Conservation (phyloP, 2,113 vertebrate species). For the Proterorhinus semilunaris region DNA sequence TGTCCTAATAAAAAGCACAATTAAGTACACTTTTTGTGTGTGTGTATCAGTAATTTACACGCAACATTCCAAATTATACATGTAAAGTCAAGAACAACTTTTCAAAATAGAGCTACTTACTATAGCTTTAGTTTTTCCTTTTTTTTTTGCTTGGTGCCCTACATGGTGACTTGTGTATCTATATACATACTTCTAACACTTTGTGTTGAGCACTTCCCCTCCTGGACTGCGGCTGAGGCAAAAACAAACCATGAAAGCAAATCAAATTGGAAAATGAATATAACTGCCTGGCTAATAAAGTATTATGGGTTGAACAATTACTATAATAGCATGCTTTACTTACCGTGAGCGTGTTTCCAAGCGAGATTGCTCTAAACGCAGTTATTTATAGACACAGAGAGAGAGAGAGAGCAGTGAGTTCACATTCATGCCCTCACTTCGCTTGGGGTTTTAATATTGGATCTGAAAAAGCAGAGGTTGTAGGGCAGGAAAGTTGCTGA, state of each 20-base stretch:
- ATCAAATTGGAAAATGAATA: conserved; percentile 10
- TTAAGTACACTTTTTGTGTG: no score
- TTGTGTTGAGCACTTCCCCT: conserved; percentile 3
- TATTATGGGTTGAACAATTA: conserved; percentile 7
- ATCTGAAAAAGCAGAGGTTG: conserved; percentile 28
- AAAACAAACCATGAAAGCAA: conserved; percentile 24
- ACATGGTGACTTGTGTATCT: conserved; percentile 11
- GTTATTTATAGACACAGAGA: conserved; percentile 9
- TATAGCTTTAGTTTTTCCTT: background rate
- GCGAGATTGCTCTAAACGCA: conserved; percentile 6
- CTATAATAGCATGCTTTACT: conserved; percentile 3
- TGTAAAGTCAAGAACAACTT: background rate
- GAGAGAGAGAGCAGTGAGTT: conserved; percentile 1
- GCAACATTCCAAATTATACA: no score
- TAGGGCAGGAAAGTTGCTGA: conserved; percentile 30
- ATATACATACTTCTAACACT: conserved; percentile 1
- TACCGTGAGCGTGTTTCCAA: conserved; percentile 18
- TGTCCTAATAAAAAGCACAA: no score
- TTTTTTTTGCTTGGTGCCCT: background rate
- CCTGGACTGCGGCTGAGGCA: background rate
- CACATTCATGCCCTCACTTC: conserved; percentile 15
- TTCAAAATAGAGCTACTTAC: background rate
- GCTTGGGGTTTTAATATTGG: conserved; percentile 30
- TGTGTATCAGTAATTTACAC: no score
- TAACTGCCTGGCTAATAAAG: conserved; percentile 6